Percentiles rank a stretch among this genome's conserved stretches.
phyloP scores from a whole-genome alignment of 2,888 invertebrate genomes.

The Conops quadrifasciatus region DNA sequence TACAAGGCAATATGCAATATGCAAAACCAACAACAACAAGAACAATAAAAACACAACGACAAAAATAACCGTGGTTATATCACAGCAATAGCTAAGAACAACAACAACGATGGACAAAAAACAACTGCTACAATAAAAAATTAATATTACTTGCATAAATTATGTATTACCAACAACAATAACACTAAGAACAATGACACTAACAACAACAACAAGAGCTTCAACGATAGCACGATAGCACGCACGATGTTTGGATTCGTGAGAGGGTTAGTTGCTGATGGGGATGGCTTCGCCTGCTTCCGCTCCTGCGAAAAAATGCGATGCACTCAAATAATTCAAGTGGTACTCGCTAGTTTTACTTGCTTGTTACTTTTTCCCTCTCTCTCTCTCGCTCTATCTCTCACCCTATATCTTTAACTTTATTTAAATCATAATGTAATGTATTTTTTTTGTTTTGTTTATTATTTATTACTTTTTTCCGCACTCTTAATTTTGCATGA shows the following conservation, averaged over 20 bases:
- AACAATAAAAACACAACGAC: slow-evolving; percentile 6
- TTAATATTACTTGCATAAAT: slow-evolving; percentile 22
- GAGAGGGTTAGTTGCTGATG: background rate
- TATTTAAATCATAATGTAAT: background rate
- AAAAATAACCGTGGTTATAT: background rate
- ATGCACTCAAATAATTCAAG: slow-evolving; percentile 21
- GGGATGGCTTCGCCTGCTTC: background rate
- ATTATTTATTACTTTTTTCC: too few species aligned
- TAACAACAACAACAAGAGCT: background rate
- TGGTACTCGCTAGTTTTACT: slow-evolving; percentile 21
- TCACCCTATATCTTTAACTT: background rate
- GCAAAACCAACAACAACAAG: background rate
- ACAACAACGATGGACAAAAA: background rate
- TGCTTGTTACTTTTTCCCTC: background rate
- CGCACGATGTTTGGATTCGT: background rate
- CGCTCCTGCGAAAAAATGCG: background rate
- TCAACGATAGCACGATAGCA: too few species aligned
- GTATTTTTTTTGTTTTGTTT: background rate
- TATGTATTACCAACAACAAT: background rate
- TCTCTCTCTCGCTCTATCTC: too few species aligned
- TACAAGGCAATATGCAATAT: too few species aligned
- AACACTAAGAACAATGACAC: background rate
- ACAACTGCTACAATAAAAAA: slow-evolving; percentile 5
- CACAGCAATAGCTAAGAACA: background rate
- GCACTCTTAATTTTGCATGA: too few species aligned